Evolutionary conservation across 2,113 vertebrate species (phyloP).

Genomic region (Calidris pugnax): DNA sequence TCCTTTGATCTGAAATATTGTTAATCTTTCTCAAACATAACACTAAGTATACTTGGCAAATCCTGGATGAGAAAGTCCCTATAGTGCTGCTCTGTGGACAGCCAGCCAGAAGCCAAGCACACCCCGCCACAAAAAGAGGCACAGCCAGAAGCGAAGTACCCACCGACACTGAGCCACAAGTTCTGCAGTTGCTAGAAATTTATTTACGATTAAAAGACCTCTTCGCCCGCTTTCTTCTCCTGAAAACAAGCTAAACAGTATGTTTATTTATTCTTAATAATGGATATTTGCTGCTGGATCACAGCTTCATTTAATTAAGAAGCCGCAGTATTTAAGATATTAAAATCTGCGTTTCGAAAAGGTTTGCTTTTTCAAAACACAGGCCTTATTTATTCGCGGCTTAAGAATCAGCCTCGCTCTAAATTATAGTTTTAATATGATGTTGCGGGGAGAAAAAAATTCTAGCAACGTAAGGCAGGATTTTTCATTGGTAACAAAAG

Average conservation of each 20-base stretch:
- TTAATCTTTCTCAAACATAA: slow-evolving; percentile 81
- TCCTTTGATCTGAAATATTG: slow-evolving; percentile 88
- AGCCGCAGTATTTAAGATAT: slow-evolving; percentile 48
- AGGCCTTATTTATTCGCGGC: slow-evolving; percentile 50
- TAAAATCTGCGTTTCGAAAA: slow-evolving; percentile 37
- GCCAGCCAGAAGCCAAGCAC: slow-evolving; percentile 39
- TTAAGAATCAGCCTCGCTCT: slow-evolving; percentile 42
- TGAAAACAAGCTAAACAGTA: slow-evolving; percentile 36
- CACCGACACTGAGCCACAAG: neutral
- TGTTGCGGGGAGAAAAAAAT: neutral
- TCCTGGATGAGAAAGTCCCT: slow-evolving; percentile 70
- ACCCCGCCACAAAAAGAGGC: slow-evolving; percentile 19
- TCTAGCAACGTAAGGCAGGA: neutral
- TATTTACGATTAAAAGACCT: slow-evolving; percentile 1
- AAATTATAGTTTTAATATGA: slow-evolving; percentile 69
- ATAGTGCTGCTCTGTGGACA: slow-evolving; percentile 29
- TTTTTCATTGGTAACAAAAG: slow-evolving; percentile 55
- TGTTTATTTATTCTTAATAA: slow-evolving; percentile 66
- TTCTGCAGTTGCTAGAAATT: slow-evolving; percentile 24
- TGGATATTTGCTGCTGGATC: slow-evolving; percentile 58
- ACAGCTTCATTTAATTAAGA: slow-evolving; percentile 65
- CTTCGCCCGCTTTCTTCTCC: neutral
- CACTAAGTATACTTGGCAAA: slow-evolving; percentile 75
- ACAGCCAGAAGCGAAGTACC: neutral
- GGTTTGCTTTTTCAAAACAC: slow-evolving; percentile 35